Evolutionary conservation across 2,113 vertebrate genomes (phyloP).

Genomic region (Brachypodius melanocephalos): DNA sequence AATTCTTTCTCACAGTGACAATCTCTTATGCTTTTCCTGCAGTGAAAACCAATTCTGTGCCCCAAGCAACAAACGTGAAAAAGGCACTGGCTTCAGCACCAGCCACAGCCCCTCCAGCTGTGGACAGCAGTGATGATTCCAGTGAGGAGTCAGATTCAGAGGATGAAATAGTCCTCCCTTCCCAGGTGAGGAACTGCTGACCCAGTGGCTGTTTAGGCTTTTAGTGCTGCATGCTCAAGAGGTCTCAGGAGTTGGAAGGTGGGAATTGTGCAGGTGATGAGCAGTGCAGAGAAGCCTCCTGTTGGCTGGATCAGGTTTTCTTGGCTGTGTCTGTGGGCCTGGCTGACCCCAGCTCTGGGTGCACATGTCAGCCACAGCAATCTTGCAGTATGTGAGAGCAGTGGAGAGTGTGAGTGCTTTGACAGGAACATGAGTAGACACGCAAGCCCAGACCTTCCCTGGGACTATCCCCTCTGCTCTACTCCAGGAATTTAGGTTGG

Average conservation of each 20-base stretch:
- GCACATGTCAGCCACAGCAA: background rate
- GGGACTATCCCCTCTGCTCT: background rate
- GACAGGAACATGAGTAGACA: background rate
- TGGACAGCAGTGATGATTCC: slow-evolving; percentile 42
- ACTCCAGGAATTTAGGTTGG: background rate
- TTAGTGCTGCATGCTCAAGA: fast-evolving
- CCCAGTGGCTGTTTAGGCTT: fast-evolving
- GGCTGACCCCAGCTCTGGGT: background rate
- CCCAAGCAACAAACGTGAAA: background rate
- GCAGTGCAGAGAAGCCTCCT: background rate
- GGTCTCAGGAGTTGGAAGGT: background rate
- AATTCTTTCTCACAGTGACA: background rate
- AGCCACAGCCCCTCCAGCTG: background rate
- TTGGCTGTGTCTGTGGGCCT: fast-evolving
- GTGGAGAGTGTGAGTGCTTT: background rate
- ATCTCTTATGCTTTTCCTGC: background rate
- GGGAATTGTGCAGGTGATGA: background rate
- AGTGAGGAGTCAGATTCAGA: slow-evolving; percentile 35
- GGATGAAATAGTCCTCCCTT: slow-evolving; percentile 20
- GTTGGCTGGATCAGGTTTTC: background rate
- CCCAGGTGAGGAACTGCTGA: background rate
- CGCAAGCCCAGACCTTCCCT: background rate
- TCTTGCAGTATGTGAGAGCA: background rate
- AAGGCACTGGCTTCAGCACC: background rate
- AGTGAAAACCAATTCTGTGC: background rate